Base-by-base conservation (phyloP, 2,797 vertebrate species). In the Acomys russatus region DNA sequence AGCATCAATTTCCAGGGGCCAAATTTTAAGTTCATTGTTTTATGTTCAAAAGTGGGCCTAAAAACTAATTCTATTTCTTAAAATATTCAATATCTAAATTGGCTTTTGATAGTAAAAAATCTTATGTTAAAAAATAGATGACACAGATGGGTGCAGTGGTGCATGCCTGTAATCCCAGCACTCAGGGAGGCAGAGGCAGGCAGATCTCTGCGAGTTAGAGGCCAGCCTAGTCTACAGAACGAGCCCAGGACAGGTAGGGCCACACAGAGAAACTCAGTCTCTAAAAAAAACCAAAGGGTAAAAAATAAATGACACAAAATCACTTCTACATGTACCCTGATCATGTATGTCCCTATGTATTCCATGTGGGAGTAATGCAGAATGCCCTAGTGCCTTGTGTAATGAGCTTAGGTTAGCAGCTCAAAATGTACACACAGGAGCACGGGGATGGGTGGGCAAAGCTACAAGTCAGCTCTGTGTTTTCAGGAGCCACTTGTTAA, bases 331-430 rank as follows among this genome's bases (percentile, higher is more conserved):
- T 0, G 1, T 30, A 9, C 22, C 17, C 0, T 2, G 3, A 17
- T 86, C 78, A 44, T 23, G 2, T 9, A 4, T 7, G 4, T 8
- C 49, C 18, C 35, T 1, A 0, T 22, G 10, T 3, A 4, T 11
- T 66, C 59, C 33, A 0, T 10, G 87, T 28, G 15, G 66, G 15
- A 59, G 1, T 11, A 3, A 7, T 9, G 0, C 0, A 2, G 44
- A 18, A 33, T 9, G 10, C 23, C 73, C 63, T 38, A 17, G 14
- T 0, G 11, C 76, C 2, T 3, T 15, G 0, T 7, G 6, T 15
- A 7, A 0, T 0, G 8, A 8, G 1, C 17, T 22, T 30, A 1
- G 0, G 0, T 18, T 8, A 15, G 54, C 0, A 4, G 54, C 15
- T 2, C 1, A 73, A 20, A 61, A 18, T 8, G 44, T 12, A 68